Base-by-base conservation (phyloP, 53 echinoderm and acorn worm species). In the Actinopyga echinites region DNA sequence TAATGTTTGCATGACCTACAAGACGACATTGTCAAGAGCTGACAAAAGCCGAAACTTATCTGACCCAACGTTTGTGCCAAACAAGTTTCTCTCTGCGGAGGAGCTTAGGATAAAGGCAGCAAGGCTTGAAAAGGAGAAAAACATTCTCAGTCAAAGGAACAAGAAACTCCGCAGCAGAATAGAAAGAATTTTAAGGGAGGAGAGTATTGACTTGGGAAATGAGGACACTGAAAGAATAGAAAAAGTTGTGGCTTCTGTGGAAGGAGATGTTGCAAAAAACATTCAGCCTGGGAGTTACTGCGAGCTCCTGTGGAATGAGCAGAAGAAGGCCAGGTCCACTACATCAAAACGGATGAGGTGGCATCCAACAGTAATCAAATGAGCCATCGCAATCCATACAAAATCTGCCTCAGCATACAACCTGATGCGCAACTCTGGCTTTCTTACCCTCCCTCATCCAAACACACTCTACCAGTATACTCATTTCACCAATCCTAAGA, bases 341-440 rank as follows among this genome's bases (percentile, higher is more conserved):
- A 68, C 83, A 3, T 2, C n/a, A 2, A 83, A 55, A 21, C 73
- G 35, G 10, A 84, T 83, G 79, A 83, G 89, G 32, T 84, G 84
- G 89, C 89, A 88, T 78, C 89, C 89, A 34, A 53, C 67, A 22
- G 65, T 88, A 30, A 40, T 88, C 10, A 30, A 75, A 23, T 84
- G 85, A 52, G 82, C 74, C 19, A 56, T 83, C 17, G 89, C 89
- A 6, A 32, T 84, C 3, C 84, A 84, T 52, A 56, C 77, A 5
- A 88, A 84, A 40, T 88, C 89, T n/a, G 12, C 89, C 8, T 26
- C 75, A 21, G 62, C 84, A 24, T 83, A 84, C 34, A 42, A 83
- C 24, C 2, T 88, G 26, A 38, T 88, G 30, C 12, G 84, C 13
- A n/a, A 55, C 11, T 62, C 89, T 1, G 83, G 83, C n/a, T 83